phyloP scores from a whole-genome alignment of 1,140 invertebrate species.

The Ptiloglossa arizonensis region DNA sequence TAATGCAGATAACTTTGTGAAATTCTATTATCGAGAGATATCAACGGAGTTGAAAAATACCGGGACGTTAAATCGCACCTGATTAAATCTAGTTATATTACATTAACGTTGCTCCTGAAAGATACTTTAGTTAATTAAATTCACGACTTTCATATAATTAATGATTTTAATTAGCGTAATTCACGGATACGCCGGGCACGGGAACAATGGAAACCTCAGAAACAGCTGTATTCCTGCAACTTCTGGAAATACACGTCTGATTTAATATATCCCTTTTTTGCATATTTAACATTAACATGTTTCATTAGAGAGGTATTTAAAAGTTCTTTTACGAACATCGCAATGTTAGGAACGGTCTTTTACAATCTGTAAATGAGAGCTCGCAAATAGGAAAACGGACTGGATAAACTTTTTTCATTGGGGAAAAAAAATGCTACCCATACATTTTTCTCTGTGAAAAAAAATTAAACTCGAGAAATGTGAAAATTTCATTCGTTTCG shows the following conservation, averaged over 20 bases:
- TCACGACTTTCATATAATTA: constrained; percentile 9
- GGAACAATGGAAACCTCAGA: constrained; percentile 16
- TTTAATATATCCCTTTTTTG: not conserved
- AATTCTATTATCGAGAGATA: not conserved
- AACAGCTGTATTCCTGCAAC: not conserved
- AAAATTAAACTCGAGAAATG: not conserved
- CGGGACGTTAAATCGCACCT: not conserved
- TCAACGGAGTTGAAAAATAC: too few relatives aligned
- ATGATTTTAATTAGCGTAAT: constrained; percentile 32
- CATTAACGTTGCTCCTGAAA: not conserved
- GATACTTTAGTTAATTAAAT: constrained; percentile 26
- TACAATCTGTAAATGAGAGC: too few relatives aligned
- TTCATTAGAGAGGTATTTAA: not conserved
- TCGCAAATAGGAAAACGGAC: too few relatives aligned
- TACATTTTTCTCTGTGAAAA: not conserved
- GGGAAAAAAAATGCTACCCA: not conserved
- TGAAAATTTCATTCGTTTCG: not conserved
- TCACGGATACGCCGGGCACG: not conserved
- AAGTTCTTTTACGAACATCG: not conserved
- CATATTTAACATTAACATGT: not conserved
- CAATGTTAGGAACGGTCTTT: not conserved
- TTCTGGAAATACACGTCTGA: not conserved
- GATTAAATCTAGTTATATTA: not conserved
- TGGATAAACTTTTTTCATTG: not conserved
- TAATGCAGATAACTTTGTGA: not conserved